Evolutionary conservation across 2,797 vertebrate species (phyloP).

Genomic region (Tympanoctomys barrerae): DNA sequence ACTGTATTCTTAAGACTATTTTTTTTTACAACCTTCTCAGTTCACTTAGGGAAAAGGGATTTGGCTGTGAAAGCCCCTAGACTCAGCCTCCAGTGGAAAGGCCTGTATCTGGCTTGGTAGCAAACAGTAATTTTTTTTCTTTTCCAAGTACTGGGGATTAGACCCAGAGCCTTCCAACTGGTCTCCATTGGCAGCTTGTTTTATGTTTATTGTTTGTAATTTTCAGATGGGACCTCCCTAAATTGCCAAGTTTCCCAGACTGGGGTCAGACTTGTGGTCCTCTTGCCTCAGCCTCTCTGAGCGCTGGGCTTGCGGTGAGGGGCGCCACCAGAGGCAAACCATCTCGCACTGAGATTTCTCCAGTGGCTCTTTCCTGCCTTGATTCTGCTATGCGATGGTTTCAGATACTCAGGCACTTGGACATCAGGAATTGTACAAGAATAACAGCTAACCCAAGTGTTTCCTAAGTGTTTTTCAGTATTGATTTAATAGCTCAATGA

Average conservation of each 20-base stretch:
- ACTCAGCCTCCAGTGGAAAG: neutral
- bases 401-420: neutral
- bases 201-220: neutral
- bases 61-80: neutral
- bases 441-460: neutral
- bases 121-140: neutral
- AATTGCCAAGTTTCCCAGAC: neutral
- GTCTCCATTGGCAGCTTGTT: neutral
- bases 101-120: neutral
- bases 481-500: conserved; percentile 17
- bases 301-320: too few species aligned
- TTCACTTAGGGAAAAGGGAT: neutral
- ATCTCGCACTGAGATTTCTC: neutral
- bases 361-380: neutral
- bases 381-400: neutral
- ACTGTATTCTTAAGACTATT: neutral
- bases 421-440: neutral
- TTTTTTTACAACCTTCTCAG: conserved; percentile 23
- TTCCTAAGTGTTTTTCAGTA: neutral
- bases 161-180: neutral
- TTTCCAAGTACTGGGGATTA: neutral
- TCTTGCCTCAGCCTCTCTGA: neutral
- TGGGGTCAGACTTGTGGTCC: neutral
- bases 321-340: neutral
- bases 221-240: neutral